Evolutionary conservation across 2,888 invertebrate species (phyloP).

Genomic region (Drosophila subquinaria): DNA sequence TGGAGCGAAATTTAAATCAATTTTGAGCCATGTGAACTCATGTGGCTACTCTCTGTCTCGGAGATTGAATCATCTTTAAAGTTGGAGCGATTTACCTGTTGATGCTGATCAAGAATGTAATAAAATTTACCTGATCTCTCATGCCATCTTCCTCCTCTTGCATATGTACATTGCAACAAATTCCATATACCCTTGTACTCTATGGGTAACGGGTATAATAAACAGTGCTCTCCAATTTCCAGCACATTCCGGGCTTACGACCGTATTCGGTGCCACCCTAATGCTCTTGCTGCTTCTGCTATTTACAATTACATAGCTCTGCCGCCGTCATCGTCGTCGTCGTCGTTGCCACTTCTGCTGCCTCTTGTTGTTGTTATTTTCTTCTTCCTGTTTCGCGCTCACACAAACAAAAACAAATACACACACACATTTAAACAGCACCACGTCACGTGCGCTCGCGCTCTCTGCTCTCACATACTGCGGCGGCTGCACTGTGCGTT

Average conservation of each 20-base stretch:
- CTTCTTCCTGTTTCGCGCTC: conserved; percentile 71
- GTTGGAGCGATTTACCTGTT: neutral
- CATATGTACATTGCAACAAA: neutral
- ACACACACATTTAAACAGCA: conserved; percentile 27
- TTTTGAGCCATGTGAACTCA: no score
- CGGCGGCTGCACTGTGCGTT: conserved; percentile 60
- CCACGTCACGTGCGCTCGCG: conserved; percentile 60
- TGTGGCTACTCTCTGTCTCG: no score
- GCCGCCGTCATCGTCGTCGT: conserved; percentile 20
- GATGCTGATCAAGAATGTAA: neutral
- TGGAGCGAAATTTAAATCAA: no score
- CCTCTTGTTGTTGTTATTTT: conserved; percentile 56
- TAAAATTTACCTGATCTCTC: neutral
- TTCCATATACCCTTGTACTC: neutral
- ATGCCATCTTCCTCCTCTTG: neutral
- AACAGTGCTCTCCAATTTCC: conserved; percentile 34
- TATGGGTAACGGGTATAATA: neutral
- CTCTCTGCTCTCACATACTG: conserved; percentile 55
- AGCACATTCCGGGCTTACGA: conserved; percentile 16
- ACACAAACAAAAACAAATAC: conserved; percentile 53
- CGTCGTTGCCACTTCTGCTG: conserved; percentile 22
- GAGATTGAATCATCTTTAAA: neutral
- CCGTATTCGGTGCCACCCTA: conserved; percentile 54
- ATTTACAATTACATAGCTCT: conserved; percentile 63
- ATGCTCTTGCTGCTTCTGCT: conserved; percentile 40